Conservation (phyloP, 2,888 invertebrate species). For the Drosophila emarginata region DNA sequence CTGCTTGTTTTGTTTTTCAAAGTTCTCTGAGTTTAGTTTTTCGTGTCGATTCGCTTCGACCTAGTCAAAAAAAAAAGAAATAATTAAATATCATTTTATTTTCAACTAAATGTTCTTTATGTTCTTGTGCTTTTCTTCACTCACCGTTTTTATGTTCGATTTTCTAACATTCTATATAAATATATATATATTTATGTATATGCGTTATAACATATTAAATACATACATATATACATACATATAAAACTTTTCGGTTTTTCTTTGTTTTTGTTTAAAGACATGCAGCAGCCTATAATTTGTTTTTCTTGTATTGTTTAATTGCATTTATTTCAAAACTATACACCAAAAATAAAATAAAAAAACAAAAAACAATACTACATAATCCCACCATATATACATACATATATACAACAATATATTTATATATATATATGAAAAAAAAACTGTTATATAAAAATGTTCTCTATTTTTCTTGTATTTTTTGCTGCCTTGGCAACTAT, state of each 20-base stretch:
- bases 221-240: slow-evolving; percentile 23
- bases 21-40: slow-evolving; percentile 1
- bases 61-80: no score
- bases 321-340: slow-evolving; percentile 14
- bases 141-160: neutral
- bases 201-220: neutral
- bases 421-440: slow-evolving; percentile 31
- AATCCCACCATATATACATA: slow-evolving; percentile 23
- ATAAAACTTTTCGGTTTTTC: slow-evolving; percentile 5
- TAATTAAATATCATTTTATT: neutral
- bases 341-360: slow-evolving; percentile 26
- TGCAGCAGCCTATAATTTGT: neutral
- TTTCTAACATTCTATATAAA: neutral
- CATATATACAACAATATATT: slow-evolving; percentile 15
- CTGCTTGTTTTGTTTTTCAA: slow-evolving; percentile 71
- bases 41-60: slow-evolving; percentile 3
- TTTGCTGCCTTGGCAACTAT: slow-evolving; percentile 77
- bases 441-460: slow-evolving; percentile 50
- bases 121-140: neutral
- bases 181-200: slow-evolving; percentile 23
- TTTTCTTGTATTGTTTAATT: neutral
- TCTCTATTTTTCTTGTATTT: slow-evolving; percentile 73
- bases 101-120: neutral
- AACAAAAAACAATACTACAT: slow-evolving; percentile 20
- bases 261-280: slow-evolving; percentile 1